Conservation (phyloP, 2,888 invertebrate genomes). For the Euproctis similis region DNA sequence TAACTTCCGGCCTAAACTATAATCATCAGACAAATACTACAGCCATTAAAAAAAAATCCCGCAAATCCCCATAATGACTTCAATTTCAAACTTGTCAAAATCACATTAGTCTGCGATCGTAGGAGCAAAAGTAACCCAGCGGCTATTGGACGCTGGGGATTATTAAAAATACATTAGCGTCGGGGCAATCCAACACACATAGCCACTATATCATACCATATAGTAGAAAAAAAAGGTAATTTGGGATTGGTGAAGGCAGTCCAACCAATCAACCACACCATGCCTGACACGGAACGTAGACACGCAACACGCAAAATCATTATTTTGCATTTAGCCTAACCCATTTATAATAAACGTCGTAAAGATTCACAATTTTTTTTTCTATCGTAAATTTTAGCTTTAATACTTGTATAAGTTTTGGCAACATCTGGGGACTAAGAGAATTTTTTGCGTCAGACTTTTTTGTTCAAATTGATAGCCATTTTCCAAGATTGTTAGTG, state of each 20-base stretch:
- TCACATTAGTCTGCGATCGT: constrained; percentile 65
- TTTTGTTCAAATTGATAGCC: no score
- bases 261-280: constrained; percentile 66
- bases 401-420: no score
- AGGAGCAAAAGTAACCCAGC: constrained; percentile 54
- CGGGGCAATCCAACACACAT: constrained; percentile 66
- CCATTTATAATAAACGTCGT: no score
- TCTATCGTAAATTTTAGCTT: no score
- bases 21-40: constrained; percentile 50
- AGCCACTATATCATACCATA: constrained; percentile 34
- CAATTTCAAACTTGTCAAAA: constrained; percentile 75
- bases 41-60: constrained; percentile 59
- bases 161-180: constrained; percentile 72
- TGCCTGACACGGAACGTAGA: constrained; percentile 70
- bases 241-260: constrained; percentile 61
- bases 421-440: constrained; percentile 12
- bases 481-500: no score
- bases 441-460: constrained; percentile 5
- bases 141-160: constrained; percentile 63
- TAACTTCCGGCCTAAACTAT: constrained; percentile 41
- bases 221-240: constrained; percentile 57
- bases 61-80: constrained; percentile 68
- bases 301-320: constrained; percentile 69
- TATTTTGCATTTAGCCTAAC: constrained; percentile 71
- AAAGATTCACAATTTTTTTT: no score